phyloP scores from a whole-genome alignment of 2,888 invertebrate genomes.

The Cephus spinipes region DNA sequence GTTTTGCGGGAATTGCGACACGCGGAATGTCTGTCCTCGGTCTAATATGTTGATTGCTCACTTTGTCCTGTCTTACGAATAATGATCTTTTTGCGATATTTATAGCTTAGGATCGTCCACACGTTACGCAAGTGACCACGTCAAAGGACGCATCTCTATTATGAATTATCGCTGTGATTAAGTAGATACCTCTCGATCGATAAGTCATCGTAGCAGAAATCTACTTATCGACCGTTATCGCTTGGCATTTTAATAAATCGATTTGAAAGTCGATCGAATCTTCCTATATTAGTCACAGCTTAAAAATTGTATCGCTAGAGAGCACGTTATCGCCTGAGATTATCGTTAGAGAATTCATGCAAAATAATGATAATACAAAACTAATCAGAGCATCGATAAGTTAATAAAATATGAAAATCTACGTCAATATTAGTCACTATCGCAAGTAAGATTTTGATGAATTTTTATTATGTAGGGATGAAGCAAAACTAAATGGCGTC shows the following conservation, averaged over 20 bases:
- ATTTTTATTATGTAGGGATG: neutral
- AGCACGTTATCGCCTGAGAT: no score
- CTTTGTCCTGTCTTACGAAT: constrained; percentile 22
- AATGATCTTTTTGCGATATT: constrained; percentile 21
- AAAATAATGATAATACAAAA: neutral
- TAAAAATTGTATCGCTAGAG: neutral
- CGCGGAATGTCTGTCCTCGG: constrained; percentile 44
- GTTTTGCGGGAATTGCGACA: constrained; percentile 44
- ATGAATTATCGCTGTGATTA: neutral
- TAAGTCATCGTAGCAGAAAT: neutral
- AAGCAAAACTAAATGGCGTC: neutral
- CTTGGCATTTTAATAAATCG: neutral
- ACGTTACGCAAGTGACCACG: neutral
- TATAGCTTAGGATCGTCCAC: neutral
- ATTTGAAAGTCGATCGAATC: neutral
- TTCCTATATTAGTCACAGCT: neutral
- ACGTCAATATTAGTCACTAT: neutral
- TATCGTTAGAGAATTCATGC: neutral
- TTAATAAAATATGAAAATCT: neutral
- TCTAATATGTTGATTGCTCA: constrained; percentile 50
- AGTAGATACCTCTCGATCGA: neutral
- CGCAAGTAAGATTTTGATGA: neutral
- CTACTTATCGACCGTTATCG: neutral
- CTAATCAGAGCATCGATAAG: neutral
- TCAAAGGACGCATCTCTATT: neutral